Evolutionary conservation across 2,888 invertebrate genomes (phyloP), one percentile per base, ranked within the genome.

Genomic region (Agrypnus murinus): DNA sequence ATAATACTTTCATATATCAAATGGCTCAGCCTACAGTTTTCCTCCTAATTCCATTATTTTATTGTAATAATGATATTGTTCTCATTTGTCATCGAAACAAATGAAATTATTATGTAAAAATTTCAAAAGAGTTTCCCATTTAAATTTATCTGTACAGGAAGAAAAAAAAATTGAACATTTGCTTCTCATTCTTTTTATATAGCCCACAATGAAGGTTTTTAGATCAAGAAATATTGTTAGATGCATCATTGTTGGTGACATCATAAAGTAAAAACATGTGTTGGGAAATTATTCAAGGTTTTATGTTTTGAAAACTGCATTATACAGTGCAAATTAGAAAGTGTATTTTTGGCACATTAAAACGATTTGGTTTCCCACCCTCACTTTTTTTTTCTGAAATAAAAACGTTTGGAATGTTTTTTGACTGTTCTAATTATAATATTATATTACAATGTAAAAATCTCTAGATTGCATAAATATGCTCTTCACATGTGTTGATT

Each of bases 231-330:
- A 4, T 25, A 34, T 55, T 34, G 32, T 57, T 12, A 15, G 19
- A 57, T 57, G 57, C 57, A 57, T 57, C 57, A 38, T 25, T 55
- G 34, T 1, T 19, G 38, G n/a, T 57, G 57, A 57, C 57, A 57
- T 57, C 57, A 57, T 57, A 9, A 34, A 32, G n/a, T 34, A 15
- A 2, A 15, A 53, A 32, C 31, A 53, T 57, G 4, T 38, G 57
- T 25, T 57, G 57, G 38, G 57, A 57, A 57, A 57, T 15, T 57
- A 5, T 38, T 38, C 57, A 57, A 57, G 57, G 57, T 36, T 15
- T 8, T 14, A 12, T 53, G 12, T 31, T 32, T 53, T 32, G 15
- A 12, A 53, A 32, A 15, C 12, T 34, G 53, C 53, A 31, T 12
- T 46, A 15, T 46, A 9, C 19, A 5, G 45, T 15, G 17, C 15